Conservation (phyloP, 2,113 vertebrate genomes). For the Lampris incognitus region DNA sequence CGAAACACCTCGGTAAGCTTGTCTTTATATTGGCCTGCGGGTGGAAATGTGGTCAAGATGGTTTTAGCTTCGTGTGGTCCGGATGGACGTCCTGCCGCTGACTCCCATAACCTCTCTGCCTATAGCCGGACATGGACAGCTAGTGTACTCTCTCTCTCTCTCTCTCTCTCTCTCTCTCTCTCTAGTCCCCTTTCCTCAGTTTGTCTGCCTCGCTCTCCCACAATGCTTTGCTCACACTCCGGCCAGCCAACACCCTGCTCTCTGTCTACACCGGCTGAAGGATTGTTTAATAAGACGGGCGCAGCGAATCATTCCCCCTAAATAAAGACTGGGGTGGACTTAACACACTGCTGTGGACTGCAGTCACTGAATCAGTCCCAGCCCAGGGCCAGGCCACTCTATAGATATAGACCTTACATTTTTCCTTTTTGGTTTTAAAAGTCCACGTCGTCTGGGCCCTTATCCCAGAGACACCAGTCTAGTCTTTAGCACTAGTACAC, state of each 20-base stretch:
- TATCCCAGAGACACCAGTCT: constrained; percentile 31
- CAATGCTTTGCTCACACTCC: constrained; percentile 8
- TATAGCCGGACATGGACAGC: constrained; percentile 47
- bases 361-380: constrained; percentile 44
- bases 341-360: constrained; percentile 35
- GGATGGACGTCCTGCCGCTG: constrained; percentile 36
- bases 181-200: constrained; percentile 14
- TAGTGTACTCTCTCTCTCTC: constrained; percentile 16
- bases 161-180: constrained; percentile 4
- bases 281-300: constrained; percentile 35
- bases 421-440: neutral
- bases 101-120: constrained; percentile 43
- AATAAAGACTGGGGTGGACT: constrained; percentile 11
- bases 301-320: constrained; percentile 12
- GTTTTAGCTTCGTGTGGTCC: neutral
- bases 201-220: constrained; percentile 26
- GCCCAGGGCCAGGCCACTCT: constrained; percentile 21
- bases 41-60: too few relatives aligned
- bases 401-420: neutral
- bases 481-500: constrained; percentile 34
- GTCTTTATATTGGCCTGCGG: too few relatives aligned
- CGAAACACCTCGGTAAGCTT: too few relatives aligned
- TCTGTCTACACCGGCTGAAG: constrained; percentile 44
- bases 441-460: constrained; percentile 30
- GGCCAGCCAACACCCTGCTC: constrained; percentile 9